Evolutionary conservation across 2,113 vertebrate genomes (phyloP).

Genomic region (Arenaria interpres): DNA sequence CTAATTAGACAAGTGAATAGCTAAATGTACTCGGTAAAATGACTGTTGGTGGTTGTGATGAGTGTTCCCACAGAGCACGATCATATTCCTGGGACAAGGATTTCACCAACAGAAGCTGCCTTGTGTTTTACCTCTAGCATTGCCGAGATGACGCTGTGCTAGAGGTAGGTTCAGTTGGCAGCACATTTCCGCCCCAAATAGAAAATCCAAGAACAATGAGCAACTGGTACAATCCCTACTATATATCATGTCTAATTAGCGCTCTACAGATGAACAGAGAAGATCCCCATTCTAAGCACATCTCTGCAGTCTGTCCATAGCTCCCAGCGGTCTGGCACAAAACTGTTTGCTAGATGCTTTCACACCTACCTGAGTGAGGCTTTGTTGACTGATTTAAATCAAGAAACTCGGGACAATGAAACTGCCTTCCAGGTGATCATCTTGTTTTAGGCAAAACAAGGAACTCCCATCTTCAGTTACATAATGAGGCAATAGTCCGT

Average conservation of each 20-base stretch:
- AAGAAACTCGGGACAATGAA: not conserved
- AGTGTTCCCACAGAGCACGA: not conserved
- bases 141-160: not conserved
- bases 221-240: not conserved
- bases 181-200: not conserved
- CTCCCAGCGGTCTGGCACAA: not conserved
- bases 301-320: not conserved
- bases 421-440: not conserved
- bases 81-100: not conserved
- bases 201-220: not conserved
- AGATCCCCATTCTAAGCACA: not conserved
- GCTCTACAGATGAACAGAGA: not conserved
- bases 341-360: not conserved
- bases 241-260: not conserved
- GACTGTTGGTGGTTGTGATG: not conserved
- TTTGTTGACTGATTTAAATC: not conserved
- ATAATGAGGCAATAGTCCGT: fast-evolving
- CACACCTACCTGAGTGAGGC: not conserved
- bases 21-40: not conserved
- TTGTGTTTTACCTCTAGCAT: not conserved
- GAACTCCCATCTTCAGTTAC: not conserved
- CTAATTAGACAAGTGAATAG: not conserved
- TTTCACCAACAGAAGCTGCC: not conserved
- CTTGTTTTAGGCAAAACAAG: not conserved
- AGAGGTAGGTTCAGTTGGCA: not conserved